Evolutionary conservation across 1,140 invertebrate genomes (phyloP), one percentile per base, ranked within the genome.

Genomic region (Cydia amplana): DNA sequence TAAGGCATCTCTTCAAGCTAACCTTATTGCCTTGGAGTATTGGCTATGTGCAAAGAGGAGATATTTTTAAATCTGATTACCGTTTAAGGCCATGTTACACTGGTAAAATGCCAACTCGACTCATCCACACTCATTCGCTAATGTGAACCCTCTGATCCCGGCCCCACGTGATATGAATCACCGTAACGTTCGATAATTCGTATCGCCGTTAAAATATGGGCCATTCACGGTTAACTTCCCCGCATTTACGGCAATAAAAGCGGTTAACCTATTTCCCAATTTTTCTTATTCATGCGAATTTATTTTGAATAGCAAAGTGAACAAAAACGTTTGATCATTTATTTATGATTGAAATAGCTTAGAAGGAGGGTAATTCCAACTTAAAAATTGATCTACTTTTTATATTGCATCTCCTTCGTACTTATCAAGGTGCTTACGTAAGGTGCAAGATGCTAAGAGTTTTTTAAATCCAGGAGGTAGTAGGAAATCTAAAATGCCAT

Each of bases 181-280:
- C 32, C 32, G 32, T 32, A 23, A 9, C 64, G 28, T 23, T 40
- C 65, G 65, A 70, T 70, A 70, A 70, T 70, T 40, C 28, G 65
- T 70, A 70, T 67, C 64, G 23, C 65, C 65, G 32, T 70, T 40
- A 70, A 70, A 70, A 70, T 70, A 70, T 70, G 32, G 28, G 0
- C 49, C 49, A 60, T 60, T 60, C 55, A 60, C 20, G 55, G 55
- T 60, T 60, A 60, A 60, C 18, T 60, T 60, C 18, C 55, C 7
- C 55, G 55, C 55, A 60, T 23, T 40, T n/a, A 51, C 49, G 49
- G 49, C 49, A n/a, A 23, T 60, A 60, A 60, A 20, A 23, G 55
- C 18, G 55, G 55, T 60, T 60, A 60, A 60, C 18, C 55, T 20
- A 60, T 60, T 60, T 60, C 7, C 55, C 18, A 51, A 9, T 10